phyloP scores from a whole-genome alignment of 2,113 vertebrate species.

The Nyctibius bracteatus region DNA sequence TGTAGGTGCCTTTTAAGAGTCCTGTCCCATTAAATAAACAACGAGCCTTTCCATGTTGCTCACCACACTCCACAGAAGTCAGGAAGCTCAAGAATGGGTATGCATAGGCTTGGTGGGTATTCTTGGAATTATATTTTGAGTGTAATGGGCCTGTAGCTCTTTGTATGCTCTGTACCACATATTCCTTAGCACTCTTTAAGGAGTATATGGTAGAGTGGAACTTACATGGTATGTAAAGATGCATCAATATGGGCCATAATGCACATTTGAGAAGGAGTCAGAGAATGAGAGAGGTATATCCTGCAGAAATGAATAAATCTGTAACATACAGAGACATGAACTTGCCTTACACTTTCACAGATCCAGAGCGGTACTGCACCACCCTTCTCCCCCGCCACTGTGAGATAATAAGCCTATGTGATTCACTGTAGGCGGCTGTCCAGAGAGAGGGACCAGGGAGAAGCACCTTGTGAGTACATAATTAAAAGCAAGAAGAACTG shows the following conservation, averaged over 20 bases:
- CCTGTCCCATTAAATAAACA: neutral
- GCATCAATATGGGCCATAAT: neutral
- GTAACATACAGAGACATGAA: neutral
- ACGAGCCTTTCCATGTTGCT: neutral
- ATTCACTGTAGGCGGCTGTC: neutral
- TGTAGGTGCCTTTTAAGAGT: neutral
- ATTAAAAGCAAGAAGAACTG: conserved; percentile 31
- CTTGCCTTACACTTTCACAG: neutral
- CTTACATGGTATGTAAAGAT: neutral
- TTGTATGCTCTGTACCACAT: neutral
- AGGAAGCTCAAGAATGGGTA: neutral
- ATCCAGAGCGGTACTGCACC: neutral
- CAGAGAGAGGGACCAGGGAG: neutral
- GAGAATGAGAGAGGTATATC: neutral
- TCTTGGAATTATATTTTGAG: neutral
- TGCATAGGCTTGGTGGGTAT: neutral
- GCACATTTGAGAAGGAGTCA: neutral
- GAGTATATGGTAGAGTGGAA: neutral
- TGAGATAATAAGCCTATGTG: neutral
- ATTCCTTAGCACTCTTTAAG: neutral
- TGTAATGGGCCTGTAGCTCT: neutral
- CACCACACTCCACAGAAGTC: rapidly evolving
- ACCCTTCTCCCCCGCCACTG: neutral
- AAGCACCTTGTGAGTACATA: neutral
- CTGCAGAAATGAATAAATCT: neutral